Evolutionary conservation across 1,140 invertebrate genomes (phyloP), one percentile per base, ranked within the genome.

Genomic region (Leptinotarsa defecta): DNA sequence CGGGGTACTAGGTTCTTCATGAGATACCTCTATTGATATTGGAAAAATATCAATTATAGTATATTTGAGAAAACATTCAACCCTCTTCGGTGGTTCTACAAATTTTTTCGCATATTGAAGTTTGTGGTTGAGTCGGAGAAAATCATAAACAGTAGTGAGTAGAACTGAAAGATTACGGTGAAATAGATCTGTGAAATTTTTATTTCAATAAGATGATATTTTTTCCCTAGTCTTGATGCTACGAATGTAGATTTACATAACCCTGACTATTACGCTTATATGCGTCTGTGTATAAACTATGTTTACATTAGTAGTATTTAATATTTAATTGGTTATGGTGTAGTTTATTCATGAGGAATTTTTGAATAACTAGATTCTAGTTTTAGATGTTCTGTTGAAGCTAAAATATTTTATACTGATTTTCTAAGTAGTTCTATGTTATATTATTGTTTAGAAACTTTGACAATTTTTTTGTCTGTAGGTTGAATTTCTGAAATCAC

Each of bases 241-340:
- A 4, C 8, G 6, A n/a, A 57, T 57, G 52, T 57, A 17, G 52
- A 48, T 74, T 74, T 74, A 63, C n/a, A 43, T 57, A 48, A 74
- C 63, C 48, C 22, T 76, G 72, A 52, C 63, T 34, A 69, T 65
- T 77, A 77, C 70, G 73, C 73, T 75, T 75, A 61, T 62, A 77
- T 34, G 76, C 70, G 70, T 77, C 68, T 72, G 71, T 78, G 77
- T 78, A 78, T 78, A 78, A 78, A 78, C 77, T 73, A 78, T 78
- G 77, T 78, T 78, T 78, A 78, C 63, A 74, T 62, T 72, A 15
- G 27, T 27, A 62, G 70, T 72, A 76, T 76, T 78, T 76, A 76
- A 78, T 78, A 74, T 78, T 75, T 78, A 27, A 78, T 72, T 75
- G 62, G 61, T 72, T 75, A 75, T 68, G 70, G 63, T 75, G 64